Conservation (phyloP, 2,113 vertebrate species). For the Heptranchias perlo region DNA sequence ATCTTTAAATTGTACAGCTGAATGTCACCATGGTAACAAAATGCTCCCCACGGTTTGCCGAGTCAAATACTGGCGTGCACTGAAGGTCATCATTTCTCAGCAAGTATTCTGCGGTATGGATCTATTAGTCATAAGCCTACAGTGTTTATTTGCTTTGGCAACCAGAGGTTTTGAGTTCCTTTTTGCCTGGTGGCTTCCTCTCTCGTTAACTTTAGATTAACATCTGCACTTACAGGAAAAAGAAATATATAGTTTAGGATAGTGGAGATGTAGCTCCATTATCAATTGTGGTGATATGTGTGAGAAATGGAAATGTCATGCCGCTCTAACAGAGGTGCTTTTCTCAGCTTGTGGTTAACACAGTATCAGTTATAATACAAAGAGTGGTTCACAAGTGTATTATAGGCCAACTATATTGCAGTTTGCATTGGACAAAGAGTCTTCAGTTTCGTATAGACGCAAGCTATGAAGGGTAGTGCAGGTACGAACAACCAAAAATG, state of each 20-base stretch:
- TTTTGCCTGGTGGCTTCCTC: background rate
- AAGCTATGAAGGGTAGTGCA: background rate
- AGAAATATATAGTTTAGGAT: background rate
- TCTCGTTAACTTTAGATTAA: background rate
- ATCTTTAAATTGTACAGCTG: background rate
- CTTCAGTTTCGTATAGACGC: background rate
- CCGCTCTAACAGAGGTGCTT: background rate
- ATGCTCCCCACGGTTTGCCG: background rate
- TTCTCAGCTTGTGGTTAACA: background rate
- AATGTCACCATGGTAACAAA: background rate
- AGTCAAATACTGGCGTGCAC: background rate
- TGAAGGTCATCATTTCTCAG: background rate
- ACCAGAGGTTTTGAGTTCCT: background rate
- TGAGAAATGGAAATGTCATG: background rate
- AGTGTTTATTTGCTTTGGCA: background rate
- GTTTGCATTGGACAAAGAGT: background rate
- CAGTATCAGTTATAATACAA: background rate
- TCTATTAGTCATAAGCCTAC: background rate
- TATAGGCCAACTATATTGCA: background rate
- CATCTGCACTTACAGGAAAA: background rate
- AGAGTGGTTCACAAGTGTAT: background rate
- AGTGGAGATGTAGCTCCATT: background rate
- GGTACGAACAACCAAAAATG: background rate
- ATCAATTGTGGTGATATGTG: background rate
- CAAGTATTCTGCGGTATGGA: background rate